phyloP scores from a whole-genome alignment of 1,140 invertebrate species.

The Drosophila takahashii region DNA sequence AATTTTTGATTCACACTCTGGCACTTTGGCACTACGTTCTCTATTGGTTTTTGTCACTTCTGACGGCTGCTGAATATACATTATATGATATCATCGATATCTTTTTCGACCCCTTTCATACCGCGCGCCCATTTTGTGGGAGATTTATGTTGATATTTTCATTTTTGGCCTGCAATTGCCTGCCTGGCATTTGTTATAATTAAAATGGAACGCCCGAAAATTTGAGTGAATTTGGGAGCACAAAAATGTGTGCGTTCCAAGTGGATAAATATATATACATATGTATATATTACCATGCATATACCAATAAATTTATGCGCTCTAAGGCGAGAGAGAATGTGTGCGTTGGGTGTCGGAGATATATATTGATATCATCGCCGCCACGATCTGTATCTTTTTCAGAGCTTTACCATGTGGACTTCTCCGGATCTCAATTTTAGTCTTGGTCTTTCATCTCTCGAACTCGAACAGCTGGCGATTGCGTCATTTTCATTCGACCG shows the following conservation, averaged over 20 bases:
- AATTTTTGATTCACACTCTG: conserved; percentile 12
- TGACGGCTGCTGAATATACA: conserved; percentile 8
- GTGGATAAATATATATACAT: conserved; percentile 39
- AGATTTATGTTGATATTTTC: conserved; percentile 52
- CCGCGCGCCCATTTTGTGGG: conserved; percentile 12
- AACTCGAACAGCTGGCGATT: conserved; percentile 55
- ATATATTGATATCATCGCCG: conserved; percentile 32
- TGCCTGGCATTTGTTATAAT: conserved; percentile 51
- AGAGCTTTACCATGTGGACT: conserved; percentile 40
- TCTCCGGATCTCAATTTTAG: conserved; percentile 47
- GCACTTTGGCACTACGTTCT: background rate
- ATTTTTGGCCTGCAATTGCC: conserved; percentile 34
- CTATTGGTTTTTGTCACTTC: conserved; percentile 9
- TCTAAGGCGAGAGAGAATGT: background rate
- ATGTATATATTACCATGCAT: background rate
- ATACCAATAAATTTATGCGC: conserved; percentile 27
- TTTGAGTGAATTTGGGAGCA: conserved; percentile 27
- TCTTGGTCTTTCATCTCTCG: conserved; percentile 19
- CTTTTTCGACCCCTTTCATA: background rate
- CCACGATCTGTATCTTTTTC: conserved; percentile 31
- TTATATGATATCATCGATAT: conserved; percentile 48
- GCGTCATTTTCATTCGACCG: conserved; percentile 37
- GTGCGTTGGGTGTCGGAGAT: background rate
- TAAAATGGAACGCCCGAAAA: conserved; percentile 54
- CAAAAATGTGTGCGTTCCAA: conserved; percentile 39